Evolutionary conservation across 30 jellyfish, hydroid and myxozoan genomes (phyloP), one percentile per base, ranked within the genome.

Genomic region (Hydra vulgaris): DNA sequence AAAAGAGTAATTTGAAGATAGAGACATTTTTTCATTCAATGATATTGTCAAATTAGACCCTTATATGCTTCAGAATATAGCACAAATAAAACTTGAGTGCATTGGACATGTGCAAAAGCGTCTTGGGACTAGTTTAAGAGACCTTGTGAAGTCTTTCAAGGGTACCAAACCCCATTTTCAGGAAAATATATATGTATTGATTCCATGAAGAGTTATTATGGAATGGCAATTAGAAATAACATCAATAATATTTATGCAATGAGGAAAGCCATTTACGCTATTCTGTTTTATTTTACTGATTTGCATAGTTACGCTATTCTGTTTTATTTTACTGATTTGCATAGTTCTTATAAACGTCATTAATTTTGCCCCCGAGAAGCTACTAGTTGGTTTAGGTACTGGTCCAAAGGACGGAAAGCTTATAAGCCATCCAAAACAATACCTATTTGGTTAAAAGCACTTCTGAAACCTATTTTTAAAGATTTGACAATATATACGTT

Each of bases 301-400:
- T 7, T 17, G 76, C 8, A 15, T 25, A 70, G 8, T 7, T 70
- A 70, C 17, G 76, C 76, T 0, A 70, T 70, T 0, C 40, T 70
- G 40, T 70, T 0, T 0, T 18, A 70, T 25, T 70, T 70, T 17
- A 70, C 76, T 18, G 18, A 70, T 25, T 7, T 17, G 76, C 8
- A 70, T 20, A 8, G 17, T 70, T 25, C 76, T n/a, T n/a, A 17
- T 17, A 8, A 70, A 0, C 8, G 76, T 25, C 76, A 70, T 25
- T 7, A 70, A 70, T 17, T 73, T 73, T 73, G 18, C 27, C 76
- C 76, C 18, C 0, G 76, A 25, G 76, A 70, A 20, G 17, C 76
- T 18, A 70, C 8, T 18, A 70, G 76, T 25, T 70, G 76, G 76
- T 70, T 15, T 18, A 0, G 17, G 27, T 70, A 17, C 27, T 7